Percentiles rank a stretch among this genome's conserved stretches.
Evolutionary conservation across 2,113 vertebrate genomes (phyloP).

Genomic region (Tragulus kanchil): DNA sequence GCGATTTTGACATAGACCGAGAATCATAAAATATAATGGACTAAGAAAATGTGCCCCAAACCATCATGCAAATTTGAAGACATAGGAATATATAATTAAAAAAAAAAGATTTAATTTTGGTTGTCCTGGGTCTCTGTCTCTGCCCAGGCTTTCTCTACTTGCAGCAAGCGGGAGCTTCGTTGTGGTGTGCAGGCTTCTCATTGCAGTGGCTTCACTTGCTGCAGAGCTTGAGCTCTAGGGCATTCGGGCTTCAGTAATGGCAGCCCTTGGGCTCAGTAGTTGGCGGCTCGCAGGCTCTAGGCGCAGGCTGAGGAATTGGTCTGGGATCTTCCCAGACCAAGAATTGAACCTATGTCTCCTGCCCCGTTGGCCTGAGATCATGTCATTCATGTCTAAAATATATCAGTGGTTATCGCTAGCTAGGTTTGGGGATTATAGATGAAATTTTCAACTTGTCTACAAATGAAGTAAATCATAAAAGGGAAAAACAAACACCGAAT

Average conservation of each 20-base stretch:
- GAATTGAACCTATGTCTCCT: neutral
- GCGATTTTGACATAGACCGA: neutral
- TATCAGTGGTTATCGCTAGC: neutral
- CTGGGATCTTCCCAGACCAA: neutral
- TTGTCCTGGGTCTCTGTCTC: neutral
- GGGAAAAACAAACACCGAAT: neutral
- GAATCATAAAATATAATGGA: neutral
- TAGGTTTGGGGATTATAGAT: neutral
- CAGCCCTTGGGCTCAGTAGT: neutral
- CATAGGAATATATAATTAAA: neutral
- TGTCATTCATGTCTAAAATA: neutral
- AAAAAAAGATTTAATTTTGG: neutral
- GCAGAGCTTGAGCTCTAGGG: neutral
- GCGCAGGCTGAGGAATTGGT: neutral
- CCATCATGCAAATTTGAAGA: neutral
- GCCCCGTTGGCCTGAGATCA: neutral
- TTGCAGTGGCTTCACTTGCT: neutral
- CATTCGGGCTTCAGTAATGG: neutral
- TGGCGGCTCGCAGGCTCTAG: neutral
- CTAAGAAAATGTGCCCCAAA: neutral
- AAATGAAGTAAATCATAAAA: neutral
- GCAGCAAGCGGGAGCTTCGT: fast-evolving
- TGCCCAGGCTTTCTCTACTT: neutral
- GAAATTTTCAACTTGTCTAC: neutral
- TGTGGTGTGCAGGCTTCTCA: neutral